Evolutionary conservation across 2,888 invertebrate genomes (phyloP), one percentile per base, ranked within the genome.

Genomic region (Atethmia centrago): DNA sequence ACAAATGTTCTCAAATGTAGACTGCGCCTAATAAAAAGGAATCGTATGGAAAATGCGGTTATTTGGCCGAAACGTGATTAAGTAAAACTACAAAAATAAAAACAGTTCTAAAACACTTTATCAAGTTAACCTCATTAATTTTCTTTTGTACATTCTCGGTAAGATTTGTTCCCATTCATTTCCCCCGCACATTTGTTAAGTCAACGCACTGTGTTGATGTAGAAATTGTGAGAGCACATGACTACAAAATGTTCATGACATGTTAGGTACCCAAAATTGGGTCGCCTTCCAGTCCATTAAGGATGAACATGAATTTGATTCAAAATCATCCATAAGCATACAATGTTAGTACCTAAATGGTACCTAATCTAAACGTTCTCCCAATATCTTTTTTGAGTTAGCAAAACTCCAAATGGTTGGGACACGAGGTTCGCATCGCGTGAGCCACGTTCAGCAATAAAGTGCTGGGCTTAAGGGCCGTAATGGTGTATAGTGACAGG

Each of bases 31-130:
- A 21, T 67, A 67, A 45, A 71, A 67, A 10, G 67, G 49, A 67
- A 71, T 80, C 55, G 55, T 65, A 64, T 55, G 56, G 56, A 55
- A 51, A 77, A 80, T n/a, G 58, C 74, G 45, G 80, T 74, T 70
- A 68, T 74, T 66, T 81, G 66, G 42, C 25, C 53, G 61, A 80
- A 84, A 77, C 68, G 77, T 74, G 84, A 77, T 84, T 74, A 65
- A 77, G 68, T 73, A 68, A 71, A 65, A 53, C 47, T 77, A 80
- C 49, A 80, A 80, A 71, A 80, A 80, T 28, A 72, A 31, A 74
- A 55, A 72, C 74, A 56, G 62, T 71, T 62, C 8, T 53, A 65
- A 65, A 66, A 31, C 62, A 71, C 45, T 79, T 83, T 80, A 81
- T 78, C 78, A 68, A 77, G 82, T 70, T 78, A 80, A 58, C 53